A percentile compares a stretch with the other conserved stretches of the same genome.
Conservation (phyloP, 1,140 invertebrate species). For the Thereuonema tuberculata region DNA sequence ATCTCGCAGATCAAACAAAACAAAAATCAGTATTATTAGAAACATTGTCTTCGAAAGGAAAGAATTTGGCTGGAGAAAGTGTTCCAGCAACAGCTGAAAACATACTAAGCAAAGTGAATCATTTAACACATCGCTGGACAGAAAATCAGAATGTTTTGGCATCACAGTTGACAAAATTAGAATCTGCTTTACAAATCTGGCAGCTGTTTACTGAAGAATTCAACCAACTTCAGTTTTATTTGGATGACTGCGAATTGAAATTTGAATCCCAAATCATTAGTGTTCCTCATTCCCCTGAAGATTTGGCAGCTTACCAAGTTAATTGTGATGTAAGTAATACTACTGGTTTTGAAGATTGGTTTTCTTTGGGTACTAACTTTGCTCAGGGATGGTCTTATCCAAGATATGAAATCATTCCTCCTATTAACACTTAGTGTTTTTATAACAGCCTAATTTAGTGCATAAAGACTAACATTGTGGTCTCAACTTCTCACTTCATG, state of each 20-base stretch:
- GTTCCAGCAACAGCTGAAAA: conserved; percentile 46
- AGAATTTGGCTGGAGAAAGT: conserved; percentile 50
- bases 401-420: too few species aligned
- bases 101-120: conserved; percentile 52
- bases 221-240: conserved; percentile 52
- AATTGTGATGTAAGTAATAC: too few species aligned
- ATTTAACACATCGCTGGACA: conserved; percentile 23
- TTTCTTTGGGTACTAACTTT: too few species aligned
- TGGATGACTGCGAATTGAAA: conserved; percentile 41
- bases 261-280: conserved; percentile 44
- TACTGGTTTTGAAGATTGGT: too few species aligned
- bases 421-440: too few species aligned
- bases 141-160: not conserved
- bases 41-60: conserved; percentile 48
- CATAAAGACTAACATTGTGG: too few species aligned
- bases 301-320: too few species aligned
- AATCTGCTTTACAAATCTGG: conserved; percentile 61
- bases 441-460: too few species aligned
- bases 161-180: conserved; percentile 27
- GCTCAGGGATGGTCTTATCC: too few species aligned
- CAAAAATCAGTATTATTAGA: conserved; percentile 22
- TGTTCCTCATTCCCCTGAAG: too few species aligned
- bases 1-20: not conserved
- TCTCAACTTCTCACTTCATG: too few species aligned
- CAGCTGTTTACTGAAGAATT: conserved; percentile 55